These are phyloP conservation scores for Phoeniculus purpureus DNA, from an alignment of 2,797 vertebrate species.

Conservation along the genomic window DNA sequence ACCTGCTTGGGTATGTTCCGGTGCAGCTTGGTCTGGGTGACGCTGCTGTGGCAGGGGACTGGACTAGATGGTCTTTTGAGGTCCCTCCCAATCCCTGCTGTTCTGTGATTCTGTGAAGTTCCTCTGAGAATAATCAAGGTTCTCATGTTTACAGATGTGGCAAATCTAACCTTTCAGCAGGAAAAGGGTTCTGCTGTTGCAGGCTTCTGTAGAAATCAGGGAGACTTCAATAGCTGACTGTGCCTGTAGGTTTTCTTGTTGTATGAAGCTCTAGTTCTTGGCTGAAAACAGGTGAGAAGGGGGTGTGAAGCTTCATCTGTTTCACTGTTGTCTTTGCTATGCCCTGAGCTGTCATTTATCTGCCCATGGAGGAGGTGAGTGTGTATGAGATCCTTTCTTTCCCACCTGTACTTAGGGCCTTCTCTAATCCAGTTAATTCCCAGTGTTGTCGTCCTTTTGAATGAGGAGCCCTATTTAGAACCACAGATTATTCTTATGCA, in stretches of 20 bases:
- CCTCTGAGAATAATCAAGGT: neutral
- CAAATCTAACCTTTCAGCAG: neutral
- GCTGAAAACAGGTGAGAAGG: neutral
- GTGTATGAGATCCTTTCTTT: neutral
- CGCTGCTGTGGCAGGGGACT: too few relatives aligned
- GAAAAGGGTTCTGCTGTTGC: neutral
- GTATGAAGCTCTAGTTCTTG: neutral
- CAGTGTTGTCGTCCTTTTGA: conserved; percentile 17
- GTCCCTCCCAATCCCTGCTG: too few relatives aligned
- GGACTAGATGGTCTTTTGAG: too few relatives aligned
- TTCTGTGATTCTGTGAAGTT: neutral
- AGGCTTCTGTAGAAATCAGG: neutral
- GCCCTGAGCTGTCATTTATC: neutral
- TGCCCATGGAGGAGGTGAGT: neutral
- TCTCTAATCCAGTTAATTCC: conserved; percentile 12
- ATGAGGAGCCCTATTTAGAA: conserved; percentile 23
- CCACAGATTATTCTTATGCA: neutral
- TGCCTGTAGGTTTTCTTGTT: neutral
- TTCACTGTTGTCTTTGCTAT: neutral
- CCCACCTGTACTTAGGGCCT: neutral
- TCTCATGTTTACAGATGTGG: neutral
- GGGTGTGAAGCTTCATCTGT: neutral
- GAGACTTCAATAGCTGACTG: neutral
- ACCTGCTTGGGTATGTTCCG: too few relatives aligned
- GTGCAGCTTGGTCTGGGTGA: too few relatives aligned